Evolutionary conservation across 2,797 vertebrate genomes (phyloP).

Genomic region (Luscinia megarhynchos): DNA sequence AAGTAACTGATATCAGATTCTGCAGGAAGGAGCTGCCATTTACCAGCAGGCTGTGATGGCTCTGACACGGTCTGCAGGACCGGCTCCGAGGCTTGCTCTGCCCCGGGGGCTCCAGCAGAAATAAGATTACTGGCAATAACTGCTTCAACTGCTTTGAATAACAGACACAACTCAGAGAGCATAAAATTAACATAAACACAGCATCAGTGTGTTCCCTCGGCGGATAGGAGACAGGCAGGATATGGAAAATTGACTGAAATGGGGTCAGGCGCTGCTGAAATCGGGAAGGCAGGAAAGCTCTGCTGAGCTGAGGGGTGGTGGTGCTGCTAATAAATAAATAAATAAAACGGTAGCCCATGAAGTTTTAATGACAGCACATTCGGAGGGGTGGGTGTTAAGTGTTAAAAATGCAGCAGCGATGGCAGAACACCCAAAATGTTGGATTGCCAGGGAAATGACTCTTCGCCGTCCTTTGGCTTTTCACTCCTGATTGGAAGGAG

Average conservation of each 20-base stretch:
- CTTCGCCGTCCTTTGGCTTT: slow-evolving; percentile 58
- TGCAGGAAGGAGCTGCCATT: slow-evolving; percentile 85
- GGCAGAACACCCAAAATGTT: not conserved
- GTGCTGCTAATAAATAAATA: slow-evolving; percentile 55
- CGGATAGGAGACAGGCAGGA: slow-evolving; percentile 79
- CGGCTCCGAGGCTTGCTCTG: slow-evolving; percentile 83
- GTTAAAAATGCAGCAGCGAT: slow-evolving; percentile 40
- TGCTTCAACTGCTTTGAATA: slow-evolving; percentile 90
- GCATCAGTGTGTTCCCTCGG: slow-evolving; percentile 81
- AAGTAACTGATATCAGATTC: slow-evolving; percentile 88
- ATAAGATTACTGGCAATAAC: slow-evolving; percentile 95
- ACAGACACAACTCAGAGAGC: slow-evolving; percentile 89
- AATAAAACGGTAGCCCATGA: slow-evolving; percentile 32
- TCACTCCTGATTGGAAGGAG: slow-evolving; percentile 11
- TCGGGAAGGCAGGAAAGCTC: slow-evolving; percentile 69
- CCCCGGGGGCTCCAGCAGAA: slow-evolving; percentile 86
- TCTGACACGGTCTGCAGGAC: slow-evolving; percentile 84
- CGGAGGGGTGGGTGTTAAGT: not conserved
- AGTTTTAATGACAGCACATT: slow-evolving; percentile 73
- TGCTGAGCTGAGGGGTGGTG: slow-evolving; percentile 50
- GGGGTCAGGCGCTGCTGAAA: slow-evolving; percentile 82
- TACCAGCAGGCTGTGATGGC: slow-evolving; percentile 84
- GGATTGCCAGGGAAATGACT: slow-evolving; percentile 65
- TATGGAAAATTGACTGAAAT: slow-evolving; percentile 85
- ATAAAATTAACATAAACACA: slow-evolving; percentile 89